Evolutionary conservation across 1,140 invertebrate species (phyloP).

Genomic region (Saxidomus purpurata): DNA sequence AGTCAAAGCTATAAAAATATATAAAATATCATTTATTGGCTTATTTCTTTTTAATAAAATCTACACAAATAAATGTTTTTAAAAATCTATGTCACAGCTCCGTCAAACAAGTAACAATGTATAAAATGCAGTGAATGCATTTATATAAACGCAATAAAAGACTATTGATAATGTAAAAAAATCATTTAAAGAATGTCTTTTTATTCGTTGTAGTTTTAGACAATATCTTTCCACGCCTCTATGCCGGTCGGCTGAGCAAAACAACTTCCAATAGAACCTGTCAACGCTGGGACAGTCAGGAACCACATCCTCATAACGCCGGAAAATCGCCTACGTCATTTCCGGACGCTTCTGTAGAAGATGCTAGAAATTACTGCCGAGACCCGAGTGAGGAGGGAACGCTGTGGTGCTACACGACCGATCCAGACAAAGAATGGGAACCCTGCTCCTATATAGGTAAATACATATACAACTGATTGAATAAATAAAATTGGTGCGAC

Average conservation of each 20-base stretch:
- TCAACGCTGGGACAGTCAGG: conserved; percentile 33
- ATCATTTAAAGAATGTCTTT: too few relatives aligned
- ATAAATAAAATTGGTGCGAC: background rate
- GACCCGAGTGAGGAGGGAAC: conserved; percentile 13
- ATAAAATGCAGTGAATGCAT: too few relatives aligned
- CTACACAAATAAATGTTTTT: too few relatives aligned
- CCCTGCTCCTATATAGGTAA: conserved; percentile 18
- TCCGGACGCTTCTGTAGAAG: conserved; percentile 34
- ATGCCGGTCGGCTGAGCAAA: background rate
- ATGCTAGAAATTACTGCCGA: conserved; percentile 54
- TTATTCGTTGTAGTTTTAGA: too few relatives aligned
- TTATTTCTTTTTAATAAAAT: too few relatives aligned
- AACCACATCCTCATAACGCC: conserved; percentile 1
- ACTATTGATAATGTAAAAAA: too few relatives aligned
- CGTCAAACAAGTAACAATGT: too few relatives aligned
- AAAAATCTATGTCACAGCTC: too few relatives aligned
- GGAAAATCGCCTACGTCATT: background rate
- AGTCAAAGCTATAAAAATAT: too few relatives aligned
- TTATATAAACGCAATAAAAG: too few relatives aligned
- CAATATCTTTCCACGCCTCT: background rate
- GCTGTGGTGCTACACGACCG: conserved; percentile 60
- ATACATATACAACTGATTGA: background rate
- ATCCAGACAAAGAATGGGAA: conserved; percentile 32
- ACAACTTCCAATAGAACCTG: conserved; percentile 8
- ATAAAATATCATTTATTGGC: too few relatives aligned